Conservation (phyloP, 2,797 vertebrate species). For the Karalla daura region DNA sequence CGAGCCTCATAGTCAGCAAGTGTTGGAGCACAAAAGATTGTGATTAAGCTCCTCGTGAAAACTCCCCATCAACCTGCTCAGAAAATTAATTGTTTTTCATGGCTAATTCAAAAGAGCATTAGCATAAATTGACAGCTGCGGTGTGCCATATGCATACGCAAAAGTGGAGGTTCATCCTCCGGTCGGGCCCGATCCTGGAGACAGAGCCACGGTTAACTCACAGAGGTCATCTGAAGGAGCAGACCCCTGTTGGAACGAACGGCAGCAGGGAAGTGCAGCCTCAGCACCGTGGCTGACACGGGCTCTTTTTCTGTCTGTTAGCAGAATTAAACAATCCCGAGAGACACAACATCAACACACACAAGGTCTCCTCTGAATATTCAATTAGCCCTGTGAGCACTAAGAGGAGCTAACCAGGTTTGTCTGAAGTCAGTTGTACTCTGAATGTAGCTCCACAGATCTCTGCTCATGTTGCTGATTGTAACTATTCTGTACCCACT, state of each 20-base stretch:
- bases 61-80: slow-evolving; percentile 70
- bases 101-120: slow-evolving; percentile 75
- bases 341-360: slow-evolving; percentile 77
- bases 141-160: slow-evolving; percentile 66
- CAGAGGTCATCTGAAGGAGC: slow-evolving; percentile 76
- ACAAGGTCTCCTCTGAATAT: slow-evolving; percentile 76
- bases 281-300: slow-evolving; percentile 76
- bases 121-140: slow-evolving; percentile 77
- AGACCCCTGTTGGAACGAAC: slow-evolving; percentile 64
- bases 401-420: slow-evolving; percentile 46
- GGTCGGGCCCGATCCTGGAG: slow-evolving; percentile 59
- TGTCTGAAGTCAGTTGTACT: slow-evolving; percentile 37
- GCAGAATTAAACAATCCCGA: slow-evolving; percentile 79
- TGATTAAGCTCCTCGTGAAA: slow-evolving; percentile 71
- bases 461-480: slow-evolving; percentile 28
- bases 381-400: slow-evolving; percentile 57
- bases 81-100: slow-evolving; percentile 79
- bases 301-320: slow-evolving; percentile 75
- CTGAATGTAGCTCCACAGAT: slow-evolving; percentile 9
- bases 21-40: slow-evolving; percentile 64
- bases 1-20: slow-evolving; percentile 67
- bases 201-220: slow-evolving; percentile 61
- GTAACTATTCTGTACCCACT: slow-evolving; percentile 6
- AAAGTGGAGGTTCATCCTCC: slow-evolving; percentile 63
- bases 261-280: slow-evolving; percentile 70